These are phyloP conservation scores for Beris morrisii DNA, from an alignment of 2,888 invertebrate genomes.

Conservation along the genomic window DNA sequence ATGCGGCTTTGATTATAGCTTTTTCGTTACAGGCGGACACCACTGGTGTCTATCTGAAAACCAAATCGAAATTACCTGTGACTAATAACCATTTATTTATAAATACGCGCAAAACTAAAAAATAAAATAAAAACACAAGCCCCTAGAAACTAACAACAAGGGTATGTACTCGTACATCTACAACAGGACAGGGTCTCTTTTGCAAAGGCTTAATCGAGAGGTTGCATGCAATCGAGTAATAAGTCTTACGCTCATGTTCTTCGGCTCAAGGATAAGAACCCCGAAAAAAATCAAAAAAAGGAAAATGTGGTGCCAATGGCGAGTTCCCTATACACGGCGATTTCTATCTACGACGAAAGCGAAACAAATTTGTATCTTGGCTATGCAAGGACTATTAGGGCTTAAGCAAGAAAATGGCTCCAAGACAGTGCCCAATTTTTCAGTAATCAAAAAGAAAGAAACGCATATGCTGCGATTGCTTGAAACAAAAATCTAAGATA, in stretches of 20 bases:
- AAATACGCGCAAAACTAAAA: conserved; percentile 26
- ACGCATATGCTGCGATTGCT: no score
- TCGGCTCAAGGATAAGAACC: conserved; percentile 47
- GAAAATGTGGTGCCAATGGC: conserved; percentile 28
- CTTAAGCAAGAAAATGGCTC: no score
- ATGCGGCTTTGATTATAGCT: conserved; percentile 24
- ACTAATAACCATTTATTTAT: conserved; percentile 39
- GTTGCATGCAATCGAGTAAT: conserved; percentile 53
- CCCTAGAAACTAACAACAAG: conserved; percentile 39
- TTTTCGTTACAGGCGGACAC: conserved; percentile 19
- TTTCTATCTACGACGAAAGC: conserved; percentile 36
- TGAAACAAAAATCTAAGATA: no score
- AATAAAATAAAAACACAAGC: conserved; percentile 26
- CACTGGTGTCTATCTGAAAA: conserved; percentile 28
- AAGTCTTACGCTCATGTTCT: conserved; percentile 49
- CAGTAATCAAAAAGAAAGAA: no score
- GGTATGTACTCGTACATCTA: conserved; percentile 2
- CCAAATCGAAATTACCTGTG: conserved; percentile 38
- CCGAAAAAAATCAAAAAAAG: conserved; percentile 18
- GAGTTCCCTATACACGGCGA: conserved; percentile 24
- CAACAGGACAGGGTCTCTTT: conserved; percentile 18
- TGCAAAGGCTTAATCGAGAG: conserved; percentile 43
- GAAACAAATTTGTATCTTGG: conserved; percentile 37
- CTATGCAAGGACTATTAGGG: not conserved
- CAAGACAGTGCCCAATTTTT: no score